Base-by-base conservation (phyloP, 2,888 invertebrate genomes). In the Papilio protenor region DNA sequence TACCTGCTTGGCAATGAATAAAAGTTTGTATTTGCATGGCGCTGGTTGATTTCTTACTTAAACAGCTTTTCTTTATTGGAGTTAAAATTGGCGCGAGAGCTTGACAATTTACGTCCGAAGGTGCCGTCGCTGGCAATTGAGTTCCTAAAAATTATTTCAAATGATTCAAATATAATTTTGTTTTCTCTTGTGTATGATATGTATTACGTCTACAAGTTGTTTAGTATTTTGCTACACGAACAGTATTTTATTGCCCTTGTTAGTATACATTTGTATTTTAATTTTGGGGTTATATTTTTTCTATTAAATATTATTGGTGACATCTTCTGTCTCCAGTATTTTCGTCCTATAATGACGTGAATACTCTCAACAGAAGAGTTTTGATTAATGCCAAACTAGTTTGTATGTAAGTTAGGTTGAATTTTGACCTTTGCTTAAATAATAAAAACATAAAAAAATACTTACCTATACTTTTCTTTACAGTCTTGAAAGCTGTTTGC, bases 1-100 rank as follows among this genome's bases (percentile, higher is more conserved):
- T 77, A 77, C 77, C 77, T 27, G 57, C 55, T n/a, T 77, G 66
- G 11, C 77, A 77, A 57, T 77, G 77, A n/a, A 77, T 47, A 18
- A 77, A 45, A 21, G 73, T 57, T 33, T 73, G 73, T 73, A 57
- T 73, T 52, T 77, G 64, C 27, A 77, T 69, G 0, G 69, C 57
- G n/a, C 57, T 55, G 16, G 66, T 47, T 16, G 73, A 27, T 69
- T 66, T 57, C 23, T 77, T 73, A 11, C 55, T 69, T 69, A 21
- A 69, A 47, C 12, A 45, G n/a, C 8, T 45, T 69, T 73, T 73
- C 8, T 33, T 47, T n/a, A 27, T 33, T 3, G 66, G 45, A 3
- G 16, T 45, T 8, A 27, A 5, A 45, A 57, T 21, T 45, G 55
- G 55, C 12, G 16, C 64, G 11, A 52, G 21, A 27, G n/a, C 52